These are phyloP conservation scores for Diploscapter pachys DNA, from an alignment of 1,140 invertebrate genomes.

Conservation along the genomic window DNA sequence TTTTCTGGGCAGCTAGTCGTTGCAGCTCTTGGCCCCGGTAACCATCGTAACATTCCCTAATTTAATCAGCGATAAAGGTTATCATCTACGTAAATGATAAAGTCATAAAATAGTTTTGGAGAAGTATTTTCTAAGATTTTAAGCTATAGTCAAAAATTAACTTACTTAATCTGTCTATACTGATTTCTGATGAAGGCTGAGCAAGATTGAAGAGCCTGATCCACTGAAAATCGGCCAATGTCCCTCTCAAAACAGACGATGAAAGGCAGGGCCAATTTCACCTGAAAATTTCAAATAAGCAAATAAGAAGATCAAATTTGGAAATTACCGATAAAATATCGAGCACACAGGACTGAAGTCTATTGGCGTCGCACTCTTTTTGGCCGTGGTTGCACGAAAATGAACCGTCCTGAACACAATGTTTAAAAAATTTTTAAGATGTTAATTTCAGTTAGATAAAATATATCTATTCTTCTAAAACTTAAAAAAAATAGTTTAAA, in stretches of 20 bases:
- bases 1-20: constrained; percentile 52
- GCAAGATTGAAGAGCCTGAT: constrained; percentile 45
- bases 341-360: constrained; percentile 54
- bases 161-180: constrained; percentile 51
- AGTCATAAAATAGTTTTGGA: neutral
- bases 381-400: constrained; percentile 58
- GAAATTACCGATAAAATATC: constrained; percentile 41
- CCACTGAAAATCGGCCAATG: constrained; percentile 40
- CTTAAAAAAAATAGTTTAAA: too few relatives aligned
- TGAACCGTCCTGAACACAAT: constrained; percentile 46
- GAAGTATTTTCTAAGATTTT: neutral
- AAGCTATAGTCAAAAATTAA: neutral
- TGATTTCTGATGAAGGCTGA: constrained; percentile 51
- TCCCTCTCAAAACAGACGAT: constrained; percentile 56
- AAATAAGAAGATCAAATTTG: neutral
- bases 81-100: neutral
- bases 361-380: constrained; percentile 57
- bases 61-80: constrained; percentile 6
- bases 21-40: constrained; percentile 51
- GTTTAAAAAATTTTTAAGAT: too few relatives aligned
- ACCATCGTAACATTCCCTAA: constrained; percentile 48
- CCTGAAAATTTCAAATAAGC: constrained; percentile 17
- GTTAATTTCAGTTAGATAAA: too few relatives aligned
- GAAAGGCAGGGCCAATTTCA: constrained; percentile 48
- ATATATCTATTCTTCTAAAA: too few relatives aligned